Base-by-base conservation (phyloP, 1,140 invertebrate species). In the Acromyrmex heyeri region DNA sequence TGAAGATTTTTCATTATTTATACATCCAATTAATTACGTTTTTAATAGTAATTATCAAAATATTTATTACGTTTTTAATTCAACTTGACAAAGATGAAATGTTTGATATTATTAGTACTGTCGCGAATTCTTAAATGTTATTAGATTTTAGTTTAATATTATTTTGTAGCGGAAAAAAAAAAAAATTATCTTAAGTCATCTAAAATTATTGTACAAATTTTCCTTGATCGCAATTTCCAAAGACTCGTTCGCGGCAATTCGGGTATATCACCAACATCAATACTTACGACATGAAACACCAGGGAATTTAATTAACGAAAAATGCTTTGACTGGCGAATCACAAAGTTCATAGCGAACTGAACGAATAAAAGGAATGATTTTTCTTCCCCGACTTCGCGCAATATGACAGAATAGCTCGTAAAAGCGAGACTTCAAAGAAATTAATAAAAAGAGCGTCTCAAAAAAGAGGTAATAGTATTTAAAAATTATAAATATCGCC, bases 301-400 rank as follows among this genome's bases (percentile, higher is more conserved):
- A 14, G 30, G 69, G 77, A 90, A 89, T 90, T 90, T 89, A 89
- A 89, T 90, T 85, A 89, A 89, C 75, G 70, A 90, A 83, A 73
- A 78, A 81, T 77, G 77, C 75, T 70, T 67, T 67, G 61, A 61
- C 27, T 34, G 8, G 76, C 0, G 27, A 30, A 78, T 78, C 44
- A 24, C 24, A 67, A 65, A 67, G 27, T 78, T 64, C 38, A 34
- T 21, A 69, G 62, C n/a, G 30, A 34, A 59, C 34, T 27, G 61
- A 69, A 21, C 77, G 14, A 67, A 67, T 4, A 8, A 70, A 81
- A 59, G 16, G 30, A 55, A 55, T 18, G 16, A 81, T 67, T 67
- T 79, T 55, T 34, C 30, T n/a, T 53, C 50, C 21, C 64, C 4
- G 64, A 70, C 16, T 70, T 79, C n/a, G 5, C 27, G n/a, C 62